These are phyloP conservation scores for Xyrauchen texanus DNA, from an alignment of 2,113 vertebrate species.

Conservation along the genomic window DNA sequence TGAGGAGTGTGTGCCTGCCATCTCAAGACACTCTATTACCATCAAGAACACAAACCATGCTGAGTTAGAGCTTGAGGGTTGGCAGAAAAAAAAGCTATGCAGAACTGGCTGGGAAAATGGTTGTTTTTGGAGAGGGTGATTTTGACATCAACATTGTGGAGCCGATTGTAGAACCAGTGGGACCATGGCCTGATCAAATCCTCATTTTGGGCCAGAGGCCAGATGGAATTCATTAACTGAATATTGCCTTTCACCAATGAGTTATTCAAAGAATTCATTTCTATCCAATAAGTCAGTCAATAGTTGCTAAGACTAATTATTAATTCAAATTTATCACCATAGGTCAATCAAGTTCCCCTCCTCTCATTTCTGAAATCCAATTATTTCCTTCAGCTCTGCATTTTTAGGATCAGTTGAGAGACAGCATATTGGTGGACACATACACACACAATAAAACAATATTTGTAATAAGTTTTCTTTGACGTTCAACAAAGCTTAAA, in stretches of 20 bases:
- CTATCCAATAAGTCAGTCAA: slow-evolving; percentile 61
- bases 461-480: slow-evolving; percentile 56
- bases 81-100: slow-evolving; percentile 60
- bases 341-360: slow-evolving; percentile 51
- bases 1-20: slow-evolving; percentile 72
- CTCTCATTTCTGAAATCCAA: no score
- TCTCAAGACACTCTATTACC: slow-evolving; percentile 71
- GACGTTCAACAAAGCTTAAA: slow-evolving; percentile 66
- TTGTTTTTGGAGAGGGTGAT: slow-evolving; percentile 30
- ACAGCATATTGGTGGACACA: no score
- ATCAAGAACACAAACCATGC: slow-evolving; percentile 60
- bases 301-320: slow-evolving; percentile 80
- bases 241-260: no score
- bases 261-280: no score
- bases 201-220: slow-evolving; percentile 63
- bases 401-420: no score
- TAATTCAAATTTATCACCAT: slow-evolving; percentile 78
- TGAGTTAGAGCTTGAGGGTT: slow-evolving; percentile 62
- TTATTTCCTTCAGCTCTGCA: no score
- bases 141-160: slow-evolving; percentile 33
- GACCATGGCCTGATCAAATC: slow-evolving; percentile 22
- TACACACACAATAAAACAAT: neutral
- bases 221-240: slow-evolving; percentile 78
- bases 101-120: slow-evolving; percentile 5
- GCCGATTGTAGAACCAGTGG: slow-evolving; percentile 21